phyloP scores from a whole-genome alignment of 2,113 vertebrate genomes.

The Perccottus glenii region DNA sequence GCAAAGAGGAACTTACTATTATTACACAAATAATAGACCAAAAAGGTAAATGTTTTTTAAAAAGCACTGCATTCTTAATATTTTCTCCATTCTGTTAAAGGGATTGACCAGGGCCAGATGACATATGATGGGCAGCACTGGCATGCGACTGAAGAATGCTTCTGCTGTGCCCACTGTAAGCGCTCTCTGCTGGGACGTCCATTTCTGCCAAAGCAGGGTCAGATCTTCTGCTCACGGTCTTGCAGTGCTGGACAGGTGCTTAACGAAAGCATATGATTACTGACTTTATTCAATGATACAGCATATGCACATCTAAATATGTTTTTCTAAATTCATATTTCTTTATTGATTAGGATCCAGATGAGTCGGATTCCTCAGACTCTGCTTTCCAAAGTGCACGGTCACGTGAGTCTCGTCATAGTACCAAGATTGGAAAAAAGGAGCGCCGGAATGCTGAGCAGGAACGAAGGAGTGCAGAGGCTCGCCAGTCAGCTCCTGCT shows the following conservation, averaged over 20 bases:
- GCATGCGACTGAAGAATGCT: slow-evolving; percentile 97
- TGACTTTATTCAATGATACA: not conserved
- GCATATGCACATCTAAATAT: not conserved
- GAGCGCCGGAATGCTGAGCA: slow-evolving; percentile 79
- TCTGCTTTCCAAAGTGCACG: slow-evolving; percentile 96
- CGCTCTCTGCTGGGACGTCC: slow-evolving; percentile 95
- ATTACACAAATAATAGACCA: too few species aligned
- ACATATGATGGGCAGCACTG: slow-evolving; percentile 97
- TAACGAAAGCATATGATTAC: not conserved
- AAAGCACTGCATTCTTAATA: not conserved
- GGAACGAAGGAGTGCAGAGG: slow-evolving; percentile 63
- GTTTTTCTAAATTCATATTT: slow-evolving; percentile 6
- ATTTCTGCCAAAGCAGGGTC: slow-evolving; percentile 96
- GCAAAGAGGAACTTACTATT: too few species aligned
- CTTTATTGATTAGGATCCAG: slow-evolving; percentile 81
- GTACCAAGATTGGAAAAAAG: slow-evolving; percentile 91
- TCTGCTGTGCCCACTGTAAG: slow-evolving; percentile 95
- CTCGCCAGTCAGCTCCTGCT: slow-evolving; percentile 76
- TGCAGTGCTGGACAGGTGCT: slow-evolving; percentile 89
- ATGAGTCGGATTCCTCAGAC: slow-evolving; percentile 94
- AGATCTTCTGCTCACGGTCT: slow-evolving; percentile 96
- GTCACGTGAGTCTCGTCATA: slow-evolving; percentile 93
- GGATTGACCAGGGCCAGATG: slow-evolving; percentile 99
- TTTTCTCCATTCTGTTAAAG: slow-evolving; percentile 64
- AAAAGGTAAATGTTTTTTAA: not conserved